phyloP scores from a whole-genome alignment of 2,797 vertebrate species.

The Leucoraja ocellata region DNA sequence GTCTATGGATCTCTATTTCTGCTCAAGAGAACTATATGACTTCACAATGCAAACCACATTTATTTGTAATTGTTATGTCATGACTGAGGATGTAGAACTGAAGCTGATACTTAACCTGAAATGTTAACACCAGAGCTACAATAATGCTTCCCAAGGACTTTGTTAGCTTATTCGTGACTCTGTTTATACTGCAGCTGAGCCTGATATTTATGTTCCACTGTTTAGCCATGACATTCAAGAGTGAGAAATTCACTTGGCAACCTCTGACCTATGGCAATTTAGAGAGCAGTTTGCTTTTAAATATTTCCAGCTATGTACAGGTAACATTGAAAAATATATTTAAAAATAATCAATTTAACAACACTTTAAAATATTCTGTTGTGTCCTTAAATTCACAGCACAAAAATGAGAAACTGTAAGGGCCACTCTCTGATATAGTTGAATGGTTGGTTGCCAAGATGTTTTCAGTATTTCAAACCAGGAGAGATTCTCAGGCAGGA shows the following conservation, averaged over 20 bases:
- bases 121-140: neutral
- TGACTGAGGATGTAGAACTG: neutral
- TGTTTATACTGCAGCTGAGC: constrained; percentile 23
- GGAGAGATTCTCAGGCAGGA: neutral
- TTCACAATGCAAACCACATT: neutral
- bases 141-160: constrained; percentile 30
- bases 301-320: constrained; percentile 21
- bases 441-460: neutral
- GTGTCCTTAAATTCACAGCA: neutral
- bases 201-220: constrained; percentile 33
- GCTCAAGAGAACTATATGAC: neutral
- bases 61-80: constrained; percentile 11
- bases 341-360: neutral
- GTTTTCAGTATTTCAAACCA: neutral
- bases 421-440: no score
- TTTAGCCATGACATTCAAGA: constrained; percentile 14
- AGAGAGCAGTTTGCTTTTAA: constrained; percentile 17
- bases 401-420: neutral
- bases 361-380: neutral
- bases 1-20: neutral
- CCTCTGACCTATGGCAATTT: neutral
- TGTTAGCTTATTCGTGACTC: constrained; percentile 4
- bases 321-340: neutral
- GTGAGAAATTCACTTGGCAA: neutral
- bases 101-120: neutral